A percentile compares a stretch with the other conserved stretches of the same genome.
Conservation (phyloP, 2,888 invertebrate species). For the Habroteleia sp. region DNA sequence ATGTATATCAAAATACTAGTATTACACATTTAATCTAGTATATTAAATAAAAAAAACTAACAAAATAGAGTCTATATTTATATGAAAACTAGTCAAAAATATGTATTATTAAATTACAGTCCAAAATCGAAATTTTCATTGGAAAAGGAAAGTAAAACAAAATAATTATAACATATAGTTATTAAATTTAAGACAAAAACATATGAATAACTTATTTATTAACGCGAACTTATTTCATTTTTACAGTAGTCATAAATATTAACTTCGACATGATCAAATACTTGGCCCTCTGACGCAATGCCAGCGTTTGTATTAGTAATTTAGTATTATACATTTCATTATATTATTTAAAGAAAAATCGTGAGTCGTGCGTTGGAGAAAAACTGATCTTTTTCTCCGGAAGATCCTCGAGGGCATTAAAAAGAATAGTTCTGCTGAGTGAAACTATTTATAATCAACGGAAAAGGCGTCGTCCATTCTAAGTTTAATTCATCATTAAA, state of each 20-base stretch:
- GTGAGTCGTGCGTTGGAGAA: background rate
- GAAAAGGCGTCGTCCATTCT: too few relatives aligned
- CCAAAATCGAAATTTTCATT: too few relatives aligned
- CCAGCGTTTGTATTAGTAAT: conserved; percentile 31
- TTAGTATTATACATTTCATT: conserved; percentile 47
- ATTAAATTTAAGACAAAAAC: conserved; percentile 1
- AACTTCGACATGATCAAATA: conserved; percentile 35
- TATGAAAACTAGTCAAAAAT: too few relatives aligned
- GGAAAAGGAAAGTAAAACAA: background rate
- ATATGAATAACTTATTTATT: conserved; percentile 66
- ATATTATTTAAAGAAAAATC: conserved; percentile 13
- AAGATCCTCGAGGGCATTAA: conserved; percentile 9
- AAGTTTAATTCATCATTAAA: too few relatives aligned
- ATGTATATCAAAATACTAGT: too few relatives aligned
- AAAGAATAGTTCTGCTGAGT: background rate
- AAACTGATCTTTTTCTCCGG: conserved; percentile 2
- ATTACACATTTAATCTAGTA: too few relatives aligned
- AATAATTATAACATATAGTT: background rate
- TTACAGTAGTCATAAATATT: conserved; percentile 64
- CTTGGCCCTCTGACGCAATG: conserved; percentile 2
- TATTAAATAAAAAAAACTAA: too few relatives aligned
- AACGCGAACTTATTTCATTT: conserved; percentile 58
- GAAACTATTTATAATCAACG: background rate
- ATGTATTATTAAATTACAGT: too few relatives aligned
- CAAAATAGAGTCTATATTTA: too few relatives aligned